Evolutionary conservation across 2,113 vertebrate species (phyloP).

Genomic region (Lophius piscatorius): DNA sequence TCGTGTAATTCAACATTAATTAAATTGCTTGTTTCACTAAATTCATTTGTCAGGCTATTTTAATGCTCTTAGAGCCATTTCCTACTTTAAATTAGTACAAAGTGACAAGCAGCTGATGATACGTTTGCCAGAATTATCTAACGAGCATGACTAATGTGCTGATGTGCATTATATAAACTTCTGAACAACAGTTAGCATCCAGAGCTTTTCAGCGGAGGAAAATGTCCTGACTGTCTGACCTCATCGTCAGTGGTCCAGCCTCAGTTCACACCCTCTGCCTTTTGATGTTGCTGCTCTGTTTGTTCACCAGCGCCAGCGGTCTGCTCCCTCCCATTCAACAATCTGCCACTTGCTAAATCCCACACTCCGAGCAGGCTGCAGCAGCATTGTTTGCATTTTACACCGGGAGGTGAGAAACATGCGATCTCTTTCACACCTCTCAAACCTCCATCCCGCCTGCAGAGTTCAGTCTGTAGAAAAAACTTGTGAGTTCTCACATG

Average conservation of each 20-base stretch:
- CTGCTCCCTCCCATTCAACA: conserved; percentile 71
- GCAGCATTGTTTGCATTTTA: conserved; percentile 63
- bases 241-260: conserved; percentile 26
- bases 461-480: conserved; percentile 1
- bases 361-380: conserved; percentile 34
- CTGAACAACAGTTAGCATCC: neutral
- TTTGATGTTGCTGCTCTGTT: conserved; percentile 72
- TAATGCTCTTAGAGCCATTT: neutral
- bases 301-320: conserved; percentile 78
- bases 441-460: neutral
- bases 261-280: conserved; percentile 45
- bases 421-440: conserved; percentile 36
- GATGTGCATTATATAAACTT: neutral
- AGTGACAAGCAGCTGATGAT: neutral
- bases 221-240: conserved; percentile 51
- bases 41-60: neutral
- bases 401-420: conserved; percentile 66
- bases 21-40: neutral
- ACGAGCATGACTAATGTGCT: neutral
- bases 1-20: neutral
- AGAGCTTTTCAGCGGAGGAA: conserved; percentile 23
- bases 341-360: conserved; percentile 64
- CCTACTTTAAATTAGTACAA: neutral
- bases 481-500: conserved; percentile 57
- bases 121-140: neutral